phyloP scores from a whole-genome alignment of 2,888 invertebrate species.

The Leptothorax acervorum region DNA sequence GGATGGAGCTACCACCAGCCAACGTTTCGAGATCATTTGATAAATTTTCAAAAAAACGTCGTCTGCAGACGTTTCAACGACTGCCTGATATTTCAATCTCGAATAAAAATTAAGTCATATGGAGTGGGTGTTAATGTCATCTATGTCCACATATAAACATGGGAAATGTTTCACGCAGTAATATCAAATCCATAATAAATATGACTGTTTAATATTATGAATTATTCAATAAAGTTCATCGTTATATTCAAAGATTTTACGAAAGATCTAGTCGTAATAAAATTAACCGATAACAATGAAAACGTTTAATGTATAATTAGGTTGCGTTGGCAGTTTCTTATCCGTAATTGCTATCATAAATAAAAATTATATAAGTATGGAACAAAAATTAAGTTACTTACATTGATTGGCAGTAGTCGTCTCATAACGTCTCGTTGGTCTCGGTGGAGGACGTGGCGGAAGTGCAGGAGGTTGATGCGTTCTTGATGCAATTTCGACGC shows the following conservation, averaged over 20 bases:
- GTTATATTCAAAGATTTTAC: not conserved
- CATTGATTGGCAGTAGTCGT: conserved; percentile 79
- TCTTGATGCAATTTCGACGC: conserved; percentile 79
- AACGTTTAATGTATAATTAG: not conserved
- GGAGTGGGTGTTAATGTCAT: conserved; percentile 31
- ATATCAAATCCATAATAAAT: not conserved
- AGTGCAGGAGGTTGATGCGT: conserved; percentile 84
- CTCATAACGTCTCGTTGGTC: conserved; percentile 82
- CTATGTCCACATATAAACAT: conserved; percentile 40
- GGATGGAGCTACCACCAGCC: conserved; percentile 60
- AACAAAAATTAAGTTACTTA: conserved; percentile 71
- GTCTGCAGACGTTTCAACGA: conserved; percentile 26
- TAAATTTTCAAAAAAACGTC: conserved; percentile 54
- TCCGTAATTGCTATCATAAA: not conserved
- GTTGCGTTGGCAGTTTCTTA: not conserved
- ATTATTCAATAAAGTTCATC: not conserved
- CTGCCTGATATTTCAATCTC: conserved; percentile 50
- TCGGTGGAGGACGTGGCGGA: conserved; percentile 83
- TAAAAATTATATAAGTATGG: not conserved
- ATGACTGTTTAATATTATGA: not conserved
- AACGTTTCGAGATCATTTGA: not conserved
- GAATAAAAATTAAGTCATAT: conserved; percentile 55
- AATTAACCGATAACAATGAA: not conserved
- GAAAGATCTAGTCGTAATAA: not conserved
- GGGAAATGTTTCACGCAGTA: not conserved